A percentile compares a stretch with the other conserved stretches of the same genome.
Conservation (phyloP, 1,140 invertebrate species). For the Lamellibrachia luymesi region DNA sequence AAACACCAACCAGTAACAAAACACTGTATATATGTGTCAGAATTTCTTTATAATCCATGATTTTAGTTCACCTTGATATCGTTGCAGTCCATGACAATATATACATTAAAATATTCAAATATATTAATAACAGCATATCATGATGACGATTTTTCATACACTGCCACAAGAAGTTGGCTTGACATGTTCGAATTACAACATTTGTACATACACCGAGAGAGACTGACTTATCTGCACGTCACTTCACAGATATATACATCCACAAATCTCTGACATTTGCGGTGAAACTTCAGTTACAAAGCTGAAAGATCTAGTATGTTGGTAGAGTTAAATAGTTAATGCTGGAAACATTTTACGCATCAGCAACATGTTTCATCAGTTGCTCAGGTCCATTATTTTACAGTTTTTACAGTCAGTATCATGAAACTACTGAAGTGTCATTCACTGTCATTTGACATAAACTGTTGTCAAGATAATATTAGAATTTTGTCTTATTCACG, state of each 20-base stretch:
- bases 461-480: background rate
- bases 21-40: background rate
- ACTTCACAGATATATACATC: conserved; percentile 1
- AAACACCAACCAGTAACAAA: background rate
- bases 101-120: conserved; percentile 2
- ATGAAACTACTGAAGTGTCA: background rate
- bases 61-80: background rate
- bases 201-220: background rate
- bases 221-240: background rate
- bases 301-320: background rate
- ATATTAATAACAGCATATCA: conserved; percentile 6
- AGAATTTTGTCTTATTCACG: too few relatives aligned
- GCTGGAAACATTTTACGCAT: background rate
- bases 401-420: background rate
- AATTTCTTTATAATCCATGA: conserved; percentile 6
- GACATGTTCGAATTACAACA: background rate
- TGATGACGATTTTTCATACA: background rate
- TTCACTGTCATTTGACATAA: background rate
- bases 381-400: background rate
- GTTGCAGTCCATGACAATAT: conserved; percentile 4
- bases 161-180: background rate
- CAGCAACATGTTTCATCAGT: background rate
- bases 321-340: background rate
- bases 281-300: background rate
- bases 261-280: background rate